phyloP scores from a whole-genome alignment of 2,797 vertebrate species.

The Microchirus variegatus region DNA sequence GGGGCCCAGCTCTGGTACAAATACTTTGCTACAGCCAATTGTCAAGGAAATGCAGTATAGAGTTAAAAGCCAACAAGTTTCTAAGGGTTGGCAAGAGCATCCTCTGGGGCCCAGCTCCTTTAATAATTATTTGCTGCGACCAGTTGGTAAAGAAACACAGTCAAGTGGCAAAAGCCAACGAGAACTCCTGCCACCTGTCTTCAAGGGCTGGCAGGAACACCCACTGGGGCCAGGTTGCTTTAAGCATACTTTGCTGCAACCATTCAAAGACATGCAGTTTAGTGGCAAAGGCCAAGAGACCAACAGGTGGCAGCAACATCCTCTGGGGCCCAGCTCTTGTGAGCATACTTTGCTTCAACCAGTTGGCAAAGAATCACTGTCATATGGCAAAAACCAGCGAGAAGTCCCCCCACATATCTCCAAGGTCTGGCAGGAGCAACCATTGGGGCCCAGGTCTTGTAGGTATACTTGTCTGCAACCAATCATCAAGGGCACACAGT shows the following conservation, averaged over 20 bases:
- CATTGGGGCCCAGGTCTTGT: background rate
- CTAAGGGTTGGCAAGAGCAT: no score
- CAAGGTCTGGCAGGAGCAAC: background rate
- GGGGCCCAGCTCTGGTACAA: background rate
- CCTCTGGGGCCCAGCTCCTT: no score
- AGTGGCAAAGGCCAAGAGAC: background rate
- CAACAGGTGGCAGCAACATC: background rate
- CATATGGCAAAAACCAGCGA: background rate
- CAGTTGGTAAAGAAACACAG: no score
- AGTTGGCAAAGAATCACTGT: background rate
- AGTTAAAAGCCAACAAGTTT: background rate
- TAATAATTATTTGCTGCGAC: no score
- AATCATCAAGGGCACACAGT: background rate
- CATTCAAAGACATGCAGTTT: no score
- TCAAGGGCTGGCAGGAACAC: no score
- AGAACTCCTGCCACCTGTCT: no score
- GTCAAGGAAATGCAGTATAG: background rate
- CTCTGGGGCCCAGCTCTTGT: background rate
- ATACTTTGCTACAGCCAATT: background rate
- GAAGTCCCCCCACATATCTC: background rate
- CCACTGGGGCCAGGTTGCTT: no score
- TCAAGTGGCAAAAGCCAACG: no score
- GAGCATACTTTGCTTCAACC: background rate
- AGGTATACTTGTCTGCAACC: background rate
- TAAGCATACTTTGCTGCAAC: no score